phyloP scores from a whole-genome alignment of 2,888 invertebrate genomes.

The Pycnomerus fuliginosus region DNA sequence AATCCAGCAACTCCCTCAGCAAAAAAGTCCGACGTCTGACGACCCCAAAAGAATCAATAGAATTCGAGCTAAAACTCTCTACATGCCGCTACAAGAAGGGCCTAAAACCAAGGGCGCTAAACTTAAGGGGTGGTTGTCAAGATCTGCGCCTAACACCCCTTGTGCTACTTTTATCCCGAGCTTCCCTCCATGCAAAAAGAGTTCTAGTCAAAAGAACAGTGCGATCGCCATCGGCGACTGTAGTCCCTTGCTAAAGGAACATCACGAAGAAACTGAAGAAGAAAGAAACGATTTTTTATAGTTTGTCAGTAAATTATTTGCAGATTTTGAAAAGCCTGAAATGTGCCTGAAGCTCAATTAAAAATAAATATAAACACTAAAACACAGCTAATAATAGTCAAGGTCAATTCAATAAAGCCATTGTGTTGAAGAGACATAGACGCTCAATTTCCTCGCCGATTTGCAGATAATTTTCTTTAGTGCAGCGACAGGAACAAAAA shows the following conservation, averaged over 20 bases:
- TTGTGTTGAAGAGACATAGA: too few species aligned
- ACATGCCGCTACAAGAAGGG: slow-evolving; percentile 62
- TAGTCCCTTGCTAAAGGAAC: slow-evolving; percentile 60
- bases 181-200: slow-evolving; percentile 57
- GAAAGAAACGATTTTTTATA: slow-evolving; percentile 40
- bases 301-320: slow-evolving; percentile 13
- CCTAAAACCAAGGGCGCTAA: slow-evolving; percentile 29
- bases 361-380: neutral
- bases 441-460: too few species aligned
- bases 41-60: slow-evolving; percentile 43
- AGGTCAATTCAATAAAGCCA: too few species aligned
- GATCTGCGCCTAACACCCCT: slow-evolving; percentile 80
- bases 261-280: slow-evolving; percentile 56
- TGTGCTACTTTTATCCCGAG: slow-evolving; percentile 67
- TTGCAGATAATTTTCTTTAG: slow-evolving; percentile 9
- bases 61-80: slow-evolving; percentile 66
- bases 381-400: neutral
- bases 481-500: neutral
- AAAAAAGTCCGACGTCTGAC: slow-evolving; percentile 42
- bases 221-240: slow-evolving; percentile 58
- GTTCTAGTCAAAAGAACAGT: slow-evolving; percentile 56
- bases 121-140: slow-evolving; percentile 66
- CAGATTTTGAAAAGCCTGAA: neutral
- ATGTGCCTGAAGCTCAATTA: neutral
- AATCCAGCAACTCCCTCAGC: slow-evolving; percentile 67